Evolutionary conservation across 2,888 invertebrate species (phyloP).

Genomic region (Marronus borbonicus): DNA sequence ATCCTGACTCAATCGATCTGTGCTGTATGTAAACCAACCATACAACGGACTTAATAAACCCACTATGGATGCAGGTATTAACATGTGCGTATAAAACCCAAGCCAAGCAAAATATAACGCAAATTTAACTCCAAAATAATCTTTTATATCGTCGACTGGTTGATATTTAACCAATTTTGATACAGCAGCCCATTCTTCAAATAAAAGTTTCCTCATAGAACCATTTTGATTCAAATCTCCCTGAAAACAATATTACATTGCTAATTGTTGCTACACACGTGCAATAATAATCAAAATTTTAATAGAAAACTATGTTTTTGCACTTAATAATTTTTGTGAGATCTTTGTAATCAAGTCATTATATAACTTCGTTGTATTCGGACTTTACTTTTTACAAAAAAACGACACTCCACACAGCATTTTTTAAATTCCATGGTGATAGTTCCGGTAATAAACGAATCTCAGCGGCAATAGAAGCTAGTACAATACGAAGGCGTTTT

Average conservation of each 20-base stretch:
- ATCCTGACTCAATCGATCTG: slow-evolving; percentile 72
- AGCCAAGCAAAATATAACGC: slow-evolving; percentile 90
- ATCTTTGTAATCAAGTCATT: no score
- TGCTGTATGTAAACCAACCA: slow-evolving; percentile 71
- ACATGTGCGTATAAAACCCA: slow-evolving; percentile 88
- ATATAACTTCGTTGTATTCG: no score
- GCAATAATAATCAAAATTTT: no score
- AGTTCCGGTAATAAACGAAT: no score
- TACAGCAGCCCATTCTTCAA: slow-evolving; percentile 81
- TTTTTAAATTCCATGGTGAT: no score
- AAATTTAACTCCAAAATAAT: slow-evolving; percentile 84
- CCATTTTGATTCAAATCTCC: slow-evolving; percentile 72
- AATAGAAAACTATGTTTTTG: no score
- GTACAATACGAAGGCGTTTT: no score
- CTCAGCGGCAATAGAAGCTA: no score
- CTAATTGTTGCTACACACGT: no score
- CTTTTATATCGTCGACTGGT: slow-evolving; percentile 83
- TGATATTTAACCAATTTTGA: slow-evolving; percentile 81
- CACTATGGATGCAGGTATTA: slow-evolving; percentile 81
- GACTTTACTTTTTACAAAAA: no score
- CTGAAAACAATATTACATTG: slow-evolving; percentile 63
- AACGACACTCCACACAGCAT: no score
- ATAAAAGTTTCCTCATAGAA: slow-evolving; percentile 73
- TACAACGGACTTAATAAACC: slow-evolving; percentile 80
- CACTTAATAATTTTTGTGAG: no score